Evolutionary conservation across 1,140 invertebrate species (phyloP).

Genomic region (Saxidomus purpurata): DNA sequence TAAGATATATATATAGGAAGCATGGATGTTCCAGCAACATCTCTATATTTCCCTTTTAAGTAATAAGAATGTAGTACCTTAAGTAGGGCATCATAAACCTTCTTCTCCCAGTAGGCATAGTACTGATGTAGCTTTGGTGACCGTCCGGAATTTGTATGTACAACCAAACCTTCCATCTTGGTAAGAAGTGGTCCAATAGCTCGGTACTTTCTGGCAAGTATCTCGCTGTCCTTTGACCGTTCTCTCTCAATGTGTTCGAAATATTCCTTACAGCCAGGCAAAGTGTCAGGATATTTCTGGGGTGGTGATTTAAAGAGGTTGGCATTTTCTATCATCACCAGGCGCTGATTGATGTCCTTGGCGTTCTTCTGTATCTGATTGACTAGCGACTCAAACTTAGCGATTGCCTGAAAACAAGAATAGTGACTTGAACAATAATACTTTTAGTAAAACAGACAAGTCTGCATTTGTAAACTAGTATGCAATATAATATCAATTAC

Average conservation of each 20-base stretch:
- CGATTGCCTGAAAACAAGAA: conserved; percentile 81
- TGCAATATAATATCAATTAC: no score
- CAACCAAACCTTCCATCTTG: conserved; percentile 92
- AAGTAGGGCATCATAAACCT: conserved; percentile 85
- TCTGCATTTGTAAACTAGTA: no score
- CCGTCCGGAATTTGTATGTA: conserved; percentile 86
- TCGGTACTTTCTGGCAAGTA: conserved; percentile 91
- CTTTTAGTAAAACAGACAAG: no score
- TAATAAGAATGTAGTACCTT: no score
- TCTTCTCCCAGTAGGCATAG: conserved; percentile 87
- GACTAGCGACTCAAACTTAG: conserved; percentile 89
- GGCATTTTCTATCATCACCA: conserved; percentile 83
- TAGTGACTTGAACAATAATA: no score
- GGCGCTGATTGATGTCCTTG: conserved; percentile 88
- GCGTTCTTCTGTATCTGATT: conserved; percentile 93
- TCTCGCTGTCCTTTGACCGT: conserved; percentile 89
- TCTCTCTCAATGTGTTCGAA: conserved; percentile 90
- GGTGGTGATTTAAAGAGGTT: conserved; percentile 85
- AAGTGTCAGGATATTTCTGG: conserved; percentile 79
- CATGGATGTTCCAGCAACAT: no score
- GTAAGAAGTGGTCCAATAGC: conserved; percentile 92
- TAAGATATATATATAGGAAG: no score
- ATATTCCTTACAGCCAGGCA: conserved; percentile 87
- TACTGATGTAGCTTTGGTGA: conserved; percentile 86
- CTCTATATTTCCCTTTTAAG: no score